These are phyloP conservation scores for Echiichthys vipera DNA, from an alignment of 2,797 vertebrate species.

Conservation along the genomic window DNA sequence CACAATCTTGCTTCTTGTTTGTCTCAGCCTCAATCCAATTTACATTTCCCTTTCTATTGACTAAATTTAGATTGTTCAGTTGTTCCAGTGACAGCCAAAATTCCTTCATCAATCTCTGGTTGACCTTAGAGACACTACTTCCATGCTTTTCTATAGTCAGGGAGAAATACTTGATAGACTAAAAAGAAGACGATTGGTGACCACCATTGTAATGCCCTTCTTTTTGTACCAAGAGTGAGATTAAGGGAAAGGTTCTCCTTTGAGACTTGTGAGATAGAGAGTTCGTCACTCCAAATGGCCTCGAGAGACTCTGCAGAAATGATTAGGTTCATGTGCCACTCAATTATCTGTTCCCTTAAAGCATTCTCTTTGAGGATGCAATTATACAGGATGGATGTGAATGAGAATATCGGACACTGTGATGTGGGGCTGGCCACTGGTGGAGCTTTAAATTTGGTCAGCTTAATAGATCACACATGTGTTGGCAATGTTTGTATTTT, in stretches of 20 bases:
- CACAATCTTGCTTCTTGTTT: constrained; percentile 18
- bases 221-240: constrained; percentile 61
- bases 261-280: constrained; percentile 73
- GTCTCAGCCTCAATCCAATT: constrained; percentile 15
- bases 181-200: constrained; percentile 54
- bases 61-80: constrained; percentile 22
- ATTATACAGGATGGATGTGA: constrained; percentile 73
- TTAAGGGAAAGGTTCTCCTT: constrained; percentile 70
- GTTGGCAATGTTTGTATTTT: constrained; percentile 69
- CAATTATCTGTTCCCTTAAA: constrained; percentile 76
- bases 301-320: constrained; percentile 66
- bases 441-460: constrained; percentile 62
- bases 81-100: constrained; percentile 4
- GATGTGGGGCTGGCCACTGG: constrained; percentile 63
- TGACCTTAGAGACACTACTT: constrained; percentile 5
- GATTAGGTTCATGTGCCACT: constrained; percentile 80
- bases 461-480: constrained; percentile 72
- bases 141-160: constrained; percentile 6
- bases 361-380: constrained; percentile 74
- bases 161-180: constrained; percentile 31
- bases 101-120: constrained; percentile 21
- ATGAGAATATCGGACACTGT: constrained; percentile 57
- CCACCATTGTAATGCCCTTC: constrained; percentile 50
- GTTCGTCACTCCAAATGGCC: constrained; percentile 63
- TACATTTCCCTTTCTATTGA: not conserved